A percentile compares a stretch with the other conserved stretches of the same genome.
Evolutionary conservation across 23 tunicate genomes (phyloP).

Genomic region (Styela plicata): DNA sequence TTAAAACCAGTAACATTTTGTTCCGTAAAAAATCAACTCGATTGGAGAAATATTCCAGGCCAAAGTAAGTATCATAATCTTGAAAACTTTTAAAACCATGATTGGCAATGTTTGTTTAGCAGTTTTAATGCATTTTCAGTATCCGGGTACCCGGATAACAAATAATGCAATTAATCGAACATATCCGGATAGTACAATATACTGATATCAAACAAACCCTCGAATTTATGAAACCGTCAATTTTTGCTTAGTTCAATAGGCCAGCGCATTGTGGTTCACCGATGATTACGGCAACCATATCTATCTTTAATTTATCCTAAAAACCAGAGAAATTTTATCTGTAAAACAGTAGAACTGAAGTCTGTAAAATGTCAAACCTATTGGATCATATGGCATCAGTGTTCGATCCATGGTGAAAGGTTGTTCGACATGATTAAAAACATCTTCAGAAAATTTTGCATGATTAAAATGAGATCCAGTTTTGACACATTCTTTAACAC

Average conservation of each 20-base stretch:
- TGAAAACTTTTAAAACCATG: no score
- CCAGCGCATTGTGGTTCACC: not conserved
- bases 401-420: conserved; percentile 43
- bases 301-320: not conserved
- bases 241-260: not conserved
- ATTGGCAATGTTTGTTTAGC: no score
- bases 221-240: not conserved
- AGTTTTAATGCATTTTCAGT: no score
- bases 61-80: no score
- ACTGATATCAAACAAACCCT: no score
- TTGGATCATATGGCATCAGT: conserved; percentile 39
- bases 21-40: no score
- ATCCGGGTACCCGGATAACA: no score
- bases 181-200: no score
- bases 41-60: no score
- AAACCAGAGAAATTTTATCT: not conserved
- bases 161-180: no score
- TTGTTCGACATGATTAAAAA: conserved; percentile 59
- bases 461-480: conserved; percentile 36
- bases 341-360: not conserved
- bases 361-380: no score
- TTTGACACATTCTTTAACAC: conserved; percentile 31
- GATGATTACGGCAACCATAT: not conserved
- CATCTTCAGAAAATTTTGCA: conserved; percentile 30
- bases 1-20: no score